phyloP scores from a whole-genome alignment of 1,140 invertebrate genomes.

The Nasonia longicornis region DNA sequence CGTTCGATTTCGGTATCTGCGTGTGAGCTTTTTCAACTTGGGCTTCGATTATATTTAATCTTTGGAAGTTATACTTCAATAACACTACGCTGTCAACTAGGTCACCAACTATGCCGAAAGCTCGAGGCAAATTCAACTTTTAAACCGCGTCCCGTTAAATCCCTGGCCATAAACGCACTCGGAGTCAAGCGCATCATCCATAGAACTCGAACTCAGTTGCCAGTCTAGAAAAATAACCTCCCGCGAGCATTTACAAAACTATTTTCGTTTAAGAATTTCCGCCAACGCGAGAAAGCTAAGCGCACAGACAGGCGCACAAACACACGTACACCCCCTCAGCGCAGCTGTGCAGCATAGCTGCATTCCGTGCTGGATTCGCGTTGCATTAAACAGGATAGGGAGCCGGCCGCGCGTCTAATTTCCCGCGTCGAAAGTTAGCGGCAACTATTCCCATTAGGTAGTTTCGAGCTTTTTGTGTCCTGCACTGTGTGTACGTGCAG shows the following conservation, averaged over 20 bases:
- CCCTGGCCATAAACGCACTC: no score
- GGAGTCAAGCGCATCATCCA: neutral
- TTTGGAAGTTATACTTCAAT: no score
- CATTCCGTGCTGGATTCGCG: conserved; percentile 21
- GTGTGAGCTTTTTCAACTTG: no score
- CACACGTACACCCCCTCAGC: no score
- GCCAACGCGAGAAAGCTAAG: neutral
- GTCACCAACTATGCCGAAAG: no score
- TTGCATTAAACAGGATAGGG: conserved; percentile 26
- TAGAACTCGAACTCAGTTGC: conserved; percentile 49
- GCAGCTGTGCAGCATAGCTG: neutral
- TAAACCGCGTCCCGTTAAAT: no score
- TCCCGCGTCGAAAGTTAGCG: conserved; percentile 42
- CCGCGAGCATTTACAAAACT: conserved; percentile 18
- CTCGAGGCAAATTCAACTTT: no score
- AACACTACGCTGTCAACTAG: no score
- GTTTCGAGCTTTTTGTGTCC: conserved; percentile 43
- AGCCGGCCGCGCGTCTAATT: conserved; percentile 35
- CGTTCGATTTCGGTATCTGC: neutral
- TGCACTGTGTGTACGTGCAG: neutral
- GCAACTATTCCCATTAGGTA: conserved; percentile 47
- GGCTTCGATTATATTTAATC: no score
- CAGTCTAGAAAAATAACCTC: neutral
- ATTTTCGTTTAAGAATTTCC: conserved; percentile 28
- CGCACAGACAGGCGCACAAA: no score